A percentile compares a stretch with the other conserved stretches of the same genome.
phyloP scores from a whole-genome alignment of 2,888 invertebrate genomes.

The Dilophus febrilis region DNA sequence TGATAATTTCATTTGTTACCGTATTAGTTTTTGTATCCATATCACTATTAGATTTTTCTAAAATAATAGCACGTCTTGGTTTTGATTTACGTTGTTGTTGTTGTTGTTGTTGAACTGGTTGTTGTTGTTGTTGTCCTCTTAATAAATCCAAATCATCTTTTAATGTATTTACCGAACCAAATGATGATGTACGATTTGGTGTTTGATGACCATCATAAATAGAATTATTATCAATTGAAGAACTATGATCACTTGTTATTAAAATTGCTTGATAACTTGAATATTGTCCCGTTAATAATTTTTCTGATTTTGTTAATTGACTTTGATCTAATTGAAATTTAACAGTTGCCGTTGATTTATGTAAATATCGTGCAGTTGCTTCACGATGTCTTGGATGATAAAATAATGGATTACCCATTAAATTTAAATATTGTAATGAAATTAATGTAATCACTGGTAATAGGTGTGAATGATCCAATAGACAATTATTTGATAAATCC shows the following conservation, averaged over 20 bases:
- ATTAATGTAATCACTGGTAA: conserved; percentile 36
- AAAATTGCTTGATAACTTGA: conserved; percentile 15
- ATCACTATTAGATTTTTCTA: conserved; percentile 28
- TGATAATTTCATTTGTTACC: conserved; percentile 9
- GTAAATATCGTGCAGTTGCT: conserved; percentile 36
- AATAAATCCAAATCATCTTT: conserved; percentile 4
- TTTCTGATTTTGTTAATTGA: conserved; percentile 36
- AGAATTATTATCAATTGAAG: too few species aligned
- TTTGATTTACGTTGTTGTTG: conserved; percentile 12
- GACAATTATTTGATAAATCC: conserved; percentile 44
- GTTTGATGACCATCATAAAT: too few species aligned
- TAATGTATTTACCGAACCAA: too few species aligned
- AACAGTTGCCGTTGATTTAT: conserved; percentile 34
- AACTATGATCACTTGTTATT: conserved; percentile 8
- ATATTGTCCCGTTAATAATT: conserved; percentile 30
- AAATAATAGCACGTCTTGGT: conserved; percentile 26
- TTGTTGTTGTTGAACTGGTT: conserved; percentile 7
- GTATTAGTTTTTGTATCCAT: conserved; percentile 13
- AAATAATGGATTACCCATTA: conserved; percentile 43
- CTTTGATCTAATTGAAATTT: conserved; percentile 39
- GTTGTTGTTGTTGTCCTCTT: too few species aligned
- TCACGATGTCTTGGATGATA: conserved; percentile 42
- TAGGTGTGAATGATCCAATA: conserved; percentile 40
- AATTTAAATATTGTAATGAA: conserved; percentile 35
- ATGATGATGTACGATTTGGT: too few species aligned